Conservation (phyloP, 2,888 invertebrate species). For the Eledona agricola region DNA sequence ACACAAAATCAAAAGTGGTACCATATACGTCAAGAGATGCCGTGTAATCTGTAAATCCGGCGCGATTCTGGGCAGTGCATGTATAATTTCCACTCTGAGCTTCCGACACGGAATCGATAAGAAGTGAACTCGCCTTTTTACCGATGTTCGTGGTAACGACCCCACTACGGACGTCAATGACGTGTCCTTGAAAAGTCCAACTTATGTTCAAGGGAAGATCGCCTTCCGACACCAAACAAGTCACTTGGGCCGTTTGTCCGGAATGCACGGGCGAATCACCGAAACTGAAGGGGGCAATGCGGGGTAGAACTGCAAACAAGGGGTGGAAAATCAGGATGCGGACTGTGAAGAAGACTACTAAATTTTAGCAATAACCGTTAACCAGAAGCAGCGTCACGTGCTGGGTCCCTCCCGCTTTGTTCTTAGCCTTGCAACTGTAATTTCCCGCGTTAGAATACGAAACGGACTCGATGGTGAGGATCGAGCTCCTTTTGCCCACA, state of each 20-base stretch:
- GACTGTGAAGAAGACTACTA: slow-evolving; percentile 24
- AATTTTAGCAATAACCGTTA: slow-evolving; percentile 67
- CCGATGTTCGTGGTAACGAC: slow-evolving; percentile 60
- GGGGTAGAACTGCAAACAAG: slow-evolving; percentile 82
- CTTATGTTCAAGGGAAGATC: slow-evolving; percentile 66
- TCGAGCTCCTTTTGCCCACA: slow-evolving; percentile 69
- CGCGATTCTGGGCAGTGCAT: slow-evolving; percentile 59
- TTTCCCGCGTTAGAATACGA: slow-evolving; percentile 72
- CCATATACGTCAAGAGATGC: slow-evolving; percentile 60
- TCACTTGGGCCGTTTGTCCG: slow-evolving; percentile 81
- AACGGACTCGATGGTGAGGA: slow-evolving; percentile 74
- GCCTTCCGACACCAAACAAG: slow-evolving; percentile 71
- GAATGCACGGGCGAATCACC: slow-evolving; percentile 78
- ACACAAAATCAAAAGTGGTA: slow-evolving; percentile 48
- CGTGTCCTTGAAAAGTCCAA: slow-evolving; percentile 65
- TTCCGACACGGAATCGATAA: slow-evolving; percentile 59
- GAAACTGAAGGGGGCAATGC: slow-evolving; percentile 83
- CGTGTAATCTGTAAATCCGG: slow-evolving; percentile 58
- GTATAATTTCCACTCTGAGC: slow-evolving; percentile 61
- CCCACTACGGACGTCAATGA: slow-evolving; percentile 57
- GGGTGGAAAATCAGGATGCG: slow-evolving; percentile 42
- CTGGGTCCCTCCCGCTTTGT: slow-evolving; percentile 70
- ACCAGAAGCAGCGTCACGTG: slow-evolving; percentile 71
- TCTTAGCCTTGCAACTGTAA: slow-evolving; percentile 73
- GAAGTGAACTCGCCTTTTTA: slow-evolving; percentile 61